Base-by-base conservation (phyloP, 1,140 invertebrate genomes). In the Drosophila virilis region DNA sequence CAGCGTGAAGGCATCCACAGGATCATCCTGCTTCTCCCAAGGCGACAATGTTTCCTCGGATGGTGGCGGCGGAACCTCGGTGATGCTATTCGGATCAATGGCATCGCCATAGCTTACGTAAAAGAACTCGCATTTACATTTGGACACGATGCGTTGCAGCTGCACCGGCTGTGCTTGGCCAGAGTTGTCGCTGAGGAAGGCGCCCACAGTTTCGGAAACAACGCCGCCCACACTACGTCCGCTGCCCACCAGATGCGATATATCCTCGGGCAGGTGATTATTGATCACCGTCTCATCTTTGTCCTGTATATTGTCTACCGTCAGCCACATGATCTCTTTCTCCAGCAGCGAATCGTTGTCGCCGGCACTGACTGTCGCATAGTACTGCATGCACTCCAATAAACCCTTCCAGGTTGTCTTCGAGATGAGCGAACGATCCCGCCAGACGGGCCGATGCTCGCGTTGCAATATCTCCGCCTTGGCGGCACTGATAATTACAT, bases 381-480 rank as follows among this genome's bases (percentile, higher is more conserved):
- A 99, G 93, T 99, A 99, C 94, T 99, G 98, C 98, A 99, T 99
- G 92, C 98, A 98, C 91, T 99, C 97, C 1, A 99, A 93, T 60
- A 96, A 95, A 8, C 98, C 98, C 52, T 97, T 95, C 98, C 98
- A 99, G 0, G 98, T 98, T 1, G 97, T 97, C 93, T 99, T 99
- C 8, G 97, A 96, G 12, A 98, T 96, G 0, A 98, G 93, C 13
- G 97, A 97, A 70, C 96, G 93, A 80, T 98, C 96, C 61, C 96
- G 95, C 98, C 98, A 99, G 1, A 98, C 97, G 1, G 98, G 97
- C n/a, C 95, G 93, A 91, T 99, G 98, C 64, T 97, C 95, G 52
- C 96, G 94, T 92, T 99, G 98, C 5, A 97, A 92, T 77, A 99
- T 97, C 93, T 98, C 97, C 0, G 98, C 97, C 86, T 98, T 98